Evolutionary conservation across 1,140 invertebrate genomes (phyloP).

Genomic region (Scylla paramamosain): DNA sequence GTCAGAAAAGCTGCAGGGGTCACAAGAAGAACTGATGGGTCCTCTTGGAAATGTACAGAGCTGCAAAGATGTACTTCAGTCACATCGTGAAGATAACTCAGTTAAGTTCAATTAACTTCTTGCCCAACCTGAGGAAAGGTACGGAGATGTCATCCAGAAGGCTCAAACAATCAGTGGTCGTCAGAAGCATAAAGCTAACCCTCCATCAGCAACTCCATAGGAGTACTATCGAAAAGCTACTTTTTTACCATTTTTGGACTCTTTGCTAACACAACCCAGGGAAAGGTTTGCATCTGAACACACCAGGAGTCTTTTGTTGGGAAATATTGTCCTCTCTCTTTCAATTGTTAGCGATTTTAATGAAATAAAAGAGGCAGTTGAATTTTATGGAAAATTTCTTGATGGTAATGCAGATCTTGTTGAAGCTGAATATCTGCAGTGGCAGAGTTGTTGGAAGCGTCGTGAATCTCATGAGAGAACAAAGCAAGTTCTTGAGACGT

Average conservation of each 20-base stretch:
- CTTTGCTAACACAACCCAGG: constrained; percentile 18
- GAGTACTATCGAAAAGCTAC: not conserved
- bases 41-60: constrained; percentile 13
- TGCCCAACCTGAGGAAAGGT: not conserved
- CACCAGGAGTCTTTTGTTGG: constrained; percentile 25
- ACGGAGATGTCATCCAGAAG: constrained; percentile 34
- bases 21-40: constrained; percentile 32
- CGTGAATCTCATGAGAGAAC: constrained; percentile 25
- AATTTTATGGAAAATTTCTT: constrained; percentile 42
- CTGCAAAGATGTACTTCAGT: constrained; percentile 28
- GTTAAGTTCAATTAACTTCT: not conserved
- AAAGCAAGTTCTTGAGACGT: not conserved
- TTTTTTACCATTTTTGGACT: constrained; percentile 22
- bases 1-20: constrained; percentile 38
- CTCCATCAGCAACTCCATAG: constrained; percentile 25
- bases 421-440: constrained; percentile 15
- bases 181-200: constrained; percentile 25
- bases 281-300: constrained; percentile 23
- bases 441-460: constrained; percentile 37
- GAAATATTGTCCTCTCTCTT: constrained; percentile 6
- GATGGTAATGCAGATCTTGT: constrained; percentile 28
- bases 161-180: constrained; percentile 27
- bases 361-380: constrained; percentile 6
- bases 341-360: not conserved
- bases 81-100: not conserved